phyloP scores from a whole-genome alignment of 2,888 invertebrate genomes.

The Heliconius ethilla region DNA sequence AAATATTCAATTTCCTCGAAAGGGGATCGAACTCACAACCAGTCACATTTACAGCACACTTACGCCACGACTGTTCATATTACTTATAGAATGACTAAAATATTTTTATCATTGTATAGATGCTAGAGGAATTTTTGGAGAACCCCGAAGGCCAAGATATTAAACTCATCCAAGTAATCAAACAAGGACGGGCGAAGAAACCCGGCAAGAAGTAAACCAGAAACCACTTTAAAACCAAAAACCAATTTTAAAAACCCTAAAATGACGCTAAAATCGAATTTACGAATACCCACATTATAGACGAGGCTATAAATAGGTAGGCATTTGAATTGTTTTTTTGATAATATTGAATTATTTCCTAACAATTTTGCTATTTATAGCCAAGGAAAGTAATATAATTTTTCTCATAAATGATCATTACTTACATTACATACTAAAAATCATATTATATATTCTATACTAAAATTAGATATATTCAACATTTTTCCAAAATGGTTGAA shows the following conservation, averaged over 20 bases:
- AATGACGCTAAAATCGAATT: conserved; percentile 32
- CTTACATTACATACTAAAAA: neutral
- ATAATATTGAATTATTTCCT: neutral
- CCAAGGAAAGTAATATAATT: neutral
- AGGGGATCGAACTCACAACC: no score
- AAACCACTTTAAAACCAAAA: conserved; percentile 21
- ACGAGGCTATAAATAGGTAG: conserved; percentile 2
- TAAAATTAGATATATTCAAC: neutral
- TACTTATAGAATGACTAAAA: no score
- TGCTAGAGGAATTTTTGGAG: conserved; percentile 68
- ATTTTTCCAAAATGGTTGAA: neutral
- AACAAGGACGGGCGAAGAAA: conserved; percentile 60
- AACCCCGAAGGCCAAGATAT: conserved; percentile 65
- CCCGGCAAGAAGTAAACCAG: conserved; percentile 55
- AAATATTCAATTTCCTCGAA: no score
- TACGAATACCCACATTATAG: conserved; percentile 2
- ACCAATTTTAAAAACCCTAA: neutral
- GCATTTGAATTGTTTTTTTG: neutral
- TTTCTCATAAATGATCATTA: neutral
- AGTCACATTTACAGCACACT: no score
- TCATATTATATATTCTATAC: neutral
- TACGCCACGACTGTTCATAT: no score
- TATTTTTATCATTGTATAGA: conserved; percentile 49
- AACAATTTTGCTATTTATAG: neutral
- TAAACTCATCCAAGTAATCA: conserved; percentile 70